These are phyloP conservation scores for Alaudala cheleensis DNA, from an alignment of 2,113 vertebrate genomes.

Conservation along the genomic window DNA sequence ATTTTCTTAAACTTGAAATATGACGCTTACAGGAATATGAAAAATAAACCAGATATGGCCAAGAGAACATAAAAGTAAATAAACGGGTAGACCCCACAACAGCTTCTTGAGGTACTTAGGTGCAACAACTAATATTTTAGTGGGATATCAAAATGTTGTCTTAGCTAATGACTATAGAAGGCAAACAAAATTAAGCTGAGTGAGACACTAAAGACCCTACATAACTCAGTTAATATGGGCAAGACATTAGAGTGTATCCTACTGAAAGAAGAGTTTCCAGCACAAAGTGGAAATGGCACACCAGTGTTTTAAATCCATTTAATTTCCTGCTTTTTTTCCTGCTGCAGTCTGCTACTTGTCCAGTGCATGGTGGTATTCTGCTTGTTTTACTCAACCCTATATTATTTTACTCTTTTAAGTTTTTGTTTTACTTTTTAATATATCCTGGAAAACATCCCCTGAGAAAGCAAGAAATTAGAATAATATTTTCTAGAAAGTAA, in stretches of 20 bases:
- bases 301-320: background rate
- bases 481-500: conserved; percentile 4
- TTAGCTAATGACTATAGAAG: background rate
- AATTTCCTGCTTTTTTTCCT: background rate
- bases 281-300: background rate
- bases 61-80: background rate
- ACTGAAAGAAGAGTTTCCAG: background rate
- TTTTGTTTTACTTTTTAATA: background rate
- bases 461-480: background rate
- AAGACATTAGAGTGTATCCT: background rate
- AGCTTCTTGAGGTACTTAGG: background rate
- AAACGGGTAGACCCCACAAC: background rate
- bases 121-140: background rate
- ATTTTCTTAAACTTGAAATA: background rate
- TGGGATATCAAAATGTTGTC: background rate
- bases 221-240: background rate
- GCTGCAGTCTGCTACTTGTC: background rate
- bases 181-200: background rate
- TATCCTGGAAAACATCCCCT: background rate
- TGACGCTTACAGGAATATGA: background rate
- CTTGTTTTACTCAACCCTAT: background rate
- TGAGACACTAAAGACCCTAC: background rate
- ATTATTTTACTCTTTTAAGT: background rate
- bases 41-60: background rate
- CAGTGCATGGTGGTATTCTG: background rate